A percentile compares a stretch with the other conserved stretches of the same genome.
These are phyloP conservation scores for Cephus cinctus DNA, from an alignment of 1,140 invertebrate genomes.

Conservation along the genomic window DNA sequence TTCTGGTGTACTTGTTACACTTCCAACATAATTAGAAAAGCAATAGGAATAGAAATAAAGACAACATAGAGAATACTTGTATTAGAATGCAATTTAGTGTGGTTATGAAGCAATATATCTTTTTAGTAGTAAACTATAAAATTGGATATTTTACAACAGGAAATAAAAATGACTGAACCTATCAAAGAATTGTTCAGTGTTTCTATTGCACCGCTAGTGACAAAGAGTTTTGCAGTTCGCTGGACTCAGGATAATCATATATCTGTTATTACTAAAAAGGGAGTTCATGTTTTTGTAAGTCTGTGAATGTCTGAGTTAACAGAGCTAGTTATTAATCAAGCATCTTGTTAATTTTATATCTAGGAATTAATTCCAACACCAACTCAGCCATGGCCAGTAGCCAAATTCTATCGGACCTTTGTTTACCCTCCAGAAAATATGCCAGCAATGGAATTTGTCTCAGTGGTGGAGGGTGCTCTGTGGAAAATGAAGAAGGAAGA, in stretches of 20 bases:
- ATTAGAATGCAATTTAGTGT: too few species aligned
- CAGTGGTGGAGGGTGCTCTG: constrained; percentile 27
- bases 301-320: background rate
- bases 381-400: constrained; percentile 24
- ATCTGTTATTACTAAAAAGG: constrained; percentile 44
- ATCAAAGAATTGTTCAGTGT: constrained; percentile 43
- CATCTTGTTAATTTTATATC: background rate
- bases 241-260: constrained; percentile 52
- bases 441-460: constrained; percentile 26
- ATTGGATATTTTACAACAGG: too few species aligned
- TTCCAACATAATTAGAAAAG: too few species aligned
- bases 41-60: too few species aligned
- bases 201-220: constrained; percentile 35
- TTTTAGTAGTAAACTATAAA: too few species aligned
- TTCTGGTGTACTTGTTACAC: too few species aligned
- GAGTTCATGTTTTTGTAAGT: constrained; percentile 49
- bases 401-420: constrained; percentile 44
- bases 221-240: constrained; percentile 34
- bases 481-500: constrained; percentile 34
- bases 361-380: constrained; percentile 46
- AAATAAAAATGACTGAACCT: too few species aligned
- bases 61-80: too few species aligned
- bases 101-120: too few species aligned
- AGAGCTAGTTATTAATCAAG: background rate
- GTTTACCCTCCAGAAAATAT: constrained; percentile 34